These are phyloP conservation scores for Anoura caudifer DNA, from an alignment of 2,113 vertebrate species.

Conservation along the genomic window DNA sequence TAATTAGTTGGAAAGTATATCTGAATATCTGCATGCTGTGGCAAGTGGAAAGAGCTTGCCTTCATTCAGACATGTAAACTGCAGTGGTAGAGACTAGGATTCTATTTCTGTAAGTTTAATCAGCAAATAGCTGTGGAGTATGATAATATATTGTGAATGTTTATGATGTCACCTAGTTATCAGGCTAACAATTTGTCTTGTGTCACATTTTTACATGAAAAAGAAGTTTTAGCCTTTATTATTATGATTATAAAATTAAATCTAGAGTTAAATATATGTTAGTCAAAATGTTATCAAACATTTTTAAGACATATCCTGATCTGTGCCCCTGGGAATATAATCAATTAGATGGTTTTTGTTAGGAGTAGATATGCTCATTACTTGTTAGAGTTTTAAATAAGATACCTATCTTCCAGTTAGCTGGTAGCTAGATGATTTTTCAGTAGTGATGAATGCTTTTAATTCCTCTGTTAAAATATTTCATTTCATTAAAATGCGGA, in stretches of 20 bases:
- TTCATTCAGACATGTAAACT: slow-evolving; percentile 24
- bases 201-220: neutral
- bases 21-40: neutral
- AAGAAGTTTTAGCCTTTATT: neutral
- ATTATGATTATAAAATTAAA: neutral
- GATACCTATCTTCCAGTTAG: neutral
- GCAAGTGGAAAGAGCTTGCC: slow-evolving; percentile 17
- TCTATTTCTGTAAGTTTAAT: neutral
- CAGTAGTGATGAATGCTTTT: neutral
- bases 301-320: neutral
- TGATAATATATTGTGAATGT: neutral
- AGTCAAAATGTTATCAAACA: neutral
- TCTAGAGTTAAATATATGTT: neutral
- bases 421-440: neutral
- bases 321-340: neutral
- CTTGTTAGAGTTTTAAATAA: neutral
- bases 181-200: neutral
- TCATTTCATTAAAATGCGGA: neutral
- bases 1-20: slow-evolving; percentile 54
- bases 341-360: neutral
- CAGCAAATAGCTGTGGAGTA: neutral
- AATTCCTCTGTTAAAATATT: neutral
- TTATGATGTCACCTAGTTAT: neutral
- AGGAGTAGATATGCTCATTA: neutral
- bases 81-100: neutral